These are phyloP conservation scores for Sylvilagus floridanus DNA, from an alignment of 2,797 vertebrate species.

Conservation along the genomic window DNA sequence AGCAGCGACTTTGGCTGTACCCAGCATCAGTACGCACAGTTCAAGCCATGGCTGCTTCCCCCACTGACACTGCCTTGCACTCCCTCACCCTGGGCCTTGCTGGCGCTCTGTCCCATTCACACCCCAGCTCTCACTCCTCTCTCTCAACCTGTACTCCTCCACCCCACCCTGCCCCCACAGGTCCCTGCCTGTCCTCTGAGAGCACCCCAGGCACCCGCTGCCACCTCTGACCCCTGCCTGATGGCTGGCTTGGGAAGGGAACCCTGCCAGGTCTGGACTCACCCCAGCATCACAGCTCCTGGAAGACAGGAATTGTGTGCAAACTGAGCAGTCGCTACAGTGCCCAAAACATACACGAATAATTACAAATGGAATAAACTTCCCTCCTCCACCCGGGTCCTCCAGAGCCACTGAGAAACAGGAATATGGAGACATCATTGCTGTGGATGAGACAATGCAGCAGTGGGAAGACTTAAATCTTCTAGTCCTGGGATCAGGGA, in stretches of 20 bases:
- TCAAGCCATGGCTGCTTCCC: too few relatives aligned
- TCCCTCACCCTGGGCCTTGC: too few relatives aligned
- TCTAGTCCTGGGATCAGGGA: not conserved
- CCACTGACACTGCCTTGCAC: too few relatives aligned
- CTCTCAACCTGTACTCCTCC: too few relatives aligned
- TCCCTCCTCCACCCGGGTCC: not conserved
- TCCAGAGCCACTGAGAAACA: not conserved
- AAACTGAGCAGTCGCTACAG: rapidly evolving
- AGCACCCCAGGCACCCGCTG: not conserved
- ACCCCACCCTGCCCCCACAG: not conserved
- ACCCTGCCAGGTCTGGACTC: not conserved
- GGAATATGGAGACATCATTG: not conserved
- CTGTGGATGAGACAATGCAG: not conserved
- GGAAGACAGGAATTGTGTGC: rapidly evolving
- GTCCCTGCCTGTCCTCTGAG: not conserved
- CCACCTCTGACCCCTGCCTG: not conserved
- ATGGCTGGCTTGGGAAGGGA: not conserved
- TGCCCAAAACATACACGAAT: not conserved
- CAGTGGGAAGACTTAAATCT: not conserved
- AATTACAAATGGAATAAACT: not conserved
- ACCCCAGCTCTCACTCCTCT: too few relatives aligned
- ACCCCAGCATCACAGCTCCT: not conserved
- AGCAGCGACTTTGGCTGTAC: not conserved
- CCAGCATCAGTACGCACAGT: not conserved
- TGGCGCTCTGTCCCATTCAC: too few relatives aligned